phyloP scores from a whole-genome alignment of 2,888 invertebrate genomes.

The Ptychoptera contaminata region DNA sequence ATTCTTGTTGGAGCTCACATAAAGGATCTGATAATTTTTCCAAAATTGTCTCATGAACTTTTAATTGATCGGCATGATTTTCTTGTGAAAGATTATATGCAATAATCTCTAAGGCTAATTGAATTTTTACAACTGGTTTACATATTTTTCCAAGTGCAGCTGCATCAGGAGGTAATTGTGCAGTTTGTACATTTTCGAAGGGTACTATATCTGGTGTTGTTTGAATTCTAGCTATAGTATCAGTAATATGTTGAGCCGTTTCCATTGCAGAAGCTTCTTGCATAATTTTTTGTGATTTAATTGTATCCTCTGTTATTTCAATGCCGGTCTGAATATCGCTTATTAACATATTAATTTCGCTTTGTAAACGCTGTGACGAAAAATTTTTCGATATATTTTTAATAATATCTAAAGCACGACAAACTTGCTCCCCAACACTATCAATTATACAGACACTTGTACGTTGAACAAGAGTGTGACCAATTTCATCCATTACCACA shows the following conservation, averaged over 20 bases:
- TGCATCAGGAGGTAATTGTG: constrained; percentile 25
- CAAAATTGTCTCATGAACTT: constrained; percentile 24
- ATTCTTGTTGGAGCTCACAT: constrained; percentile 19
- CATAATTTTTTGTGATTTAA: constrained; percentile 37
- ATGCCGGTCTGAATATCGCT: constrained; percentile 36
- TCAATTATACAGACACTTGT: constrained; percentile 51
- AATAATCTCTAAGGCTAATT: constrained; percentile 29
- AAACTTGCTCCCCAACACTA: constrained; percentile 39
- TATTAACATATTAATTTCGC: constrained; percentile 32
- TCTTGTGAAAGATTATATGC: constrained; percentile 27
- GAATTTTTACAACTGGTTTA: constrained; percentile 31
- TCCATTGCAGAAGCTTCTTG: constrained; percentile 34
- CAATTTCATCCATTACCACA: constrained; percentile 47
- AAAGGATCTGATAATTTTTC: constrained; percentile 24
- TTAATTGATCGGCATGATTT: constrained; percentile 24
- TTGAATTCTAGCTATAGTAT: constrained; percentile 24
- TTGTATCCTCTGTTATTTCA: constrained; percentile 37
- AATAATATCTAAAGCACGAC: constrained; percentile 37
- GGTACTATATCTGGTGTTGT: constrained; percentile 18
- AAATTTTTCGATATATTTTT: constrained; percentile 33
- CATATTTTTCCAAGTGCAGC: constrained; percentile 24
- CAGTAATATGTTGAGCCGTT: constrained; percentile 27
- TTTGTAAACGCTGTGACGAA: constrained; percentile 29
- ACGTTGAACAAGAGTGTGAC: constrained; percentile 48
- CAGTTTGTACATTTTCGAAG: constrained; percentile 21